Evolutionary conservation across 2,113 vertebrate species (phyloP).

Genomic region (Podocnemis expansa): DNA sequence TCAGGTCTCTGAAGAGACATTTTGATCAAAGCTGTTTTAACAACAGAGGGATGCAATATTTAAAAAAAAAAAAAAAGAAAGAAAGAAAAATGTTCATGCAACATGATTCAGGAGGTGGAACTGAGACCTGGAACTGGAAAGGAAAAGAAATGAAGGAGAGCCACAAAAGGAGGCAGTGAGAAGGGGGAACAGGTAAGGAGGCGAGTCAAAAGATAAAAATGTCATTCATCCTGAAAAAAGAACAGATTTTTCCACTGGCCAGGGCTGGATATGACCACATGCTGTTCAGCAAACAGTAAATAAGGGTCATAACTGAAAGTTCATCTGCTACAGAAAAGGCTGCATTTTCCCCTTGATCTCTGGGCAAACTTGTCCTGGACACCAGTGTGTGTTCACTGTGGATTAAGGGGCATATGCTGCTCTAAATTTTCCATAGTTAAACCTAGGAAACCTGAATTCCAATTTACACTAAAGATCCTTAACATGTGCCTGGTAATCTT

Average conservation of each 20-base stretch:
- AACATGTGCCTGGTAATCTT: not conserved
- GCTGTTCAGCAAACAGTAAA: not conserved
- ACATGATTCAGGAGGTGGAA: constrained; percentile 43
- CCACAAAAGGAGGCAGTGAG: not conserved
- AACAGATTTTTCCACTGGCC: not conserved
- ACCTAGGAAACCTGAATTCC: not conserved
- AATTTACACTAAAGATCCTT: not conserved
- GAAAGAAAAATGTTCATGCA: constrained; percentile 47
- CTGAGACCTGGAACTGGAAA: not conserved
- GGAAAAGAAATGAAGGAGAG: not conserved
- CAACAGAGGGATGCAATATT: constrained; percentile 59
- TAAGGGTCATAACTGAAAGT: not conserved
- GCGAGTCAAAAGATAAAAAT: not conserved
- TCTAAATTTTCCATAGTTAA: not conserved
- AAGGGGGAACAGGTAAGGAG: not conserved
- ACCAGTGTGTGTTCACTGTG: not conserved
- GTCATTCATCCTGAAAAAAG: not conserved
- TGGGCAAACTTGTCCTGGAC: not conserved
- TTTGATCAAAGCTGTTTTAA: constrained; percentile 65
- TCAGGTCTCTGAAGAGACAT: constrained; percentile 40
- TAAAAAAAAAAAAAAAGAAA: constrained; percentile 53
- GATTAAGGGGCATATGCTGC: not conserved
- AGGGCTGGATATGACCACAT: not conserved
- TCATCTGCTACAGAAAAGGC: not conserved
- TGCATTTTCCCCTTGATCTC: not conserved